Conservation (phyloP, 1,140 invertebrate species). For the Sminthurinus signatus region DNA sequence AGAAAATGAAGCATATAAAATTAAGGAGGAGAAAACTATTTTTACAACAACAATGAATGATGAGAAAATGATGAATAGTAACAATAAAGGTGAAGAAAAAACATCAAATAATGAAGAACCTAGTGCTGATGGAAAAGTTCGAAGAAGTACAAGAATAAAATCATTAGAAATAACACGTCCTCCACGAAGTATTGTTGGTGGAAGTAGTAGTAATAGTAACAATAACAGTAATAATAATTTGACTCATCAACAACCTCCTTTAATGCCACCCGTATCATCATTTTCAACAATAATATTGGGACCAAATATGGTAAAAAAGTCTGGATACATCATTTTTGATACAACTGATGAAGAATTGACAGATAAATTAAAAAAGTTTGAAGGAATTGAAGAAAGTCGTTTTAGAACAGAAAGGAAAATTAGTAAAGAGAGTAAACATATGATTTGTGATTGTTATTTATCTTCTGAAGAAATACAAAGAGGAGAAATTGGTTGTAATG, state of each 20-base stretch:
- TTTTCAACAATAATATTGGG: not conserved
- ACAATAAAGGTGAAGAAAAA: too few relatives aligned
- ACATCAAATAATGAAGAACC: not conserved
- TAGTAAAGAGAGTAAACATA: conserved; percentile 81
- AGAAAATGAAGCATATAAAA: too few relatives aligned
- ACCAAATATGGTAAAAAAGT: conserved; percentile 21
- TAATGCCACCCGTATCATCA: not conserved
- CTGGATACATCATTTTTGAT: conserved; percentile 27
- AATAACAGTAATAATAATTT: not conserved
- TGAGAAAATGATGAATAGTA: too few relatives aligned
- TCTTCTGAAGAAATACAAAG: conserved; percentile 77
- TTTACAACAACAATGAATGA: too few relatives aligned
- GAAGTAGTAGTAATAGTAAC: not conserved
- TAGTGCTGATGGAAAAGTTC: conserved; percentile 10
- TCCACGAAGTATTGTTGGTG: conserved; percentile 11
- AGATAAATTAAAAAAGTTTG: conserved; percentile 68
- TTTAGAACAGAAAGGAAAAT: conserved; percentile 71
- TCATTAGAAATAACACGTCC: conserved; percentile 26
- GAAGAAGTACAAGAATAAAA: conserved; percentile 37
- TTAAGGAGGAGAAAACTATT: too few relatives aligned
- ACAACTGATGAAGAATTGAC: conserved; percentile 53
- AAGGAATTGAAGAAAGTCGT: conserved; percentile 72
- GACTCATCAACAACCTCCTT: not conserved
- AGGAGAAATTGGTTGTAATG: conserved; percentile 81
- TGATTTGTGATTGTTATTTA: conserved; percentile 91